Conservation (phyloP, 2,113 vertebrate species). For the Caranx ignobilis region DNA sequence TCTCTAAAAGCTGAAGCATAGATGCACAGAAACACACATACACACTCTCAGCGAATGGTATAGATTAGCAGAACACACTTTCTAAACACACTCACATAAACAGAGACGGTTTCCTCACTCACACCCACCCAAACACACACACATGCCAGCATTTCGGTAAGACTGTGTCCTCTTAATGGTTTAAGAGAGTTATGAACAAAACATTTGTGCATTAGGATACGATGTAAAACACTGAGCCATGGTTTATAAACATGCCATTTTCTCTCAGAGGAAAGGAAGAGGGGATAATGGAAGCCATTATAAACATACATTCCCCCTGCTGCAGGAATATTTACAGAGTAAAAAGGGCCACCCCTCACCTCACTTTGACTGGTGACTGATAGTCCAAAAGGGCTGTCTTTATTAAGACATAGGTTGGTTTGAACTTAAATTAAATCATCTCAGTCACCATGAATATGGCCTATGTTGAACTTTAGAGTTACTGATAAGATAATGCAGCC, state of each 20-base stretch:
- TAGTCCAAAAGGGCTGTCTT: neutral
- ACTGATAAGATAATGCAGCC: too few species aligned
- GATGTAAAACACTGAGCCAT: conserved; percentile 31
- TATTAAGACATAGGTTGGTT: neutral
- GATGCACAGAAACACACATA: conserved; percentile 10
- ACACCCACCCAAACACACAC: conserved; percentile 18
- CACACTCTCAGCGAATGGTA: conserved; percentile 33
- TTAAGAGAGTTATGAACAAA: conserved; percentile 32
- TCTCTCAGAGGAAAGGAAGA: conserved; percentile 27
- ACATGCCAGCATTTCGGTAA: neutral
- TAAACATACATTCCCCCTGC: conserved; percentile 16
- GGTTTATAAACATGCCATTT: conserved; percentile 61
- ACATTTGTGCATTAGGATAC: conserved; percentile 43
- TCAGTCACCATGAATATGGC: too few species aligned
- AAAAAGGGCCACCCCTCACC: neutral
- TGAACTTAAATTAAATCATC: too few species aligned
- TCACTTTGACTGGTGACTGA: neutral
- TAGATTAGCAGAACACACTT: conserved; percentile 42
- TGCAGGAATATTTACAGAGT: neutral
- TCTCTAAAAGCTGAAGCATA: conserved; percentile 29
- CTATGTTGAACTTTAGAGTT: too few species aligned
- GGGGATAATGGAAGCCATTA: conserved; percentile 47
- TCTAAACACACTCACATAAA: conserved; percentile 56
- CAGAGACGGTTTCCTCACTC: conserved; percentile 26
- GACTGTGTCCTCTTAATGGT: conserved; percentile 26